Evolutionary conservation across 1,140 invertebrate species (phyloP), one percentile per base, ranked within the genome.

Genomic region (Andricus grossulariae): DNA sequence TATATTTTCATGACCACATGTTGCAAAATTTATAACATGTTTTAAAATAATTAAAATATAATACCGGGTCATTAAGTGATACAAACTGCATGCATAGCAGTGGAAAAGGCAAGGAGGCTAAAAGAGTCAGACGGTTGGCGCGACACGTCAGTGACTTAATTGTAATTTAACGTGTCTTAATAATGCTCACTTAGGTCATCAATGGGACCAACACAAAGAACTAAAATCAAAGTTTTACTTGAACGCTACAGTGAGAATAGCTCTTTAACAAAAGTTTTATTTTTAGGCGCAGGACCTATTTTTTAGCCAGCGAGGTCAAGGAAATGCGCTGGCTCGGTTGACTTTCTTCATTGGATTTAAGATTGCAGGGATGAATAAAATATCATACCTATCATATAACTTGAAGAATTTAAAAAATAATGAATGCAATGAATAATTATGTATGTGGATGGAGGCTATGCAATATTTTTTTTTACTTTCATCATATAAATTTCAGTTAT

Each of bases 321-420:
- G 70, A 80, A 77, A 80, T 80, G 75, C 79, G 73, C 66, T 80
- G 72, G 73, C 60, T 55, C 70, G 73, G 55, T 71, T 71, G 19
- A 66, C 21, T 66, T 66, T 66, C 25, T 32, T 66, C 13, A 66
- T 66, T 32, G 21, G 1, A 54, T 54, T 54, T 54, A 54, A 66
- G 21, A 66, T 66, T 66, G 5, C 21, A 66, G 25, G 21, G 21
- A 66, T 32, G 21, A 6, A 66, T 32, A 3, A 4, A 12, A 57
- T 21, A 13, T 32, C 7, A 12, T 39, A 5, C 11, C 5, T 8
- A 45, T 0, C 39, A 45, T 10, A 7, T 10, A 8, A 45, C 32
- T 32, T 32, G 1, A 54, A n/a, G 11, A 16, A 16, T 54, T n/a
- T 54, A n/a, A n/a, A n/a, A n/a, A n/a, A n/a, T n/a, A n/a, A n/a